Conservation (phyloP, 2,888 invertebrate species). For the Lasioglossum zephyrum region DNA sequence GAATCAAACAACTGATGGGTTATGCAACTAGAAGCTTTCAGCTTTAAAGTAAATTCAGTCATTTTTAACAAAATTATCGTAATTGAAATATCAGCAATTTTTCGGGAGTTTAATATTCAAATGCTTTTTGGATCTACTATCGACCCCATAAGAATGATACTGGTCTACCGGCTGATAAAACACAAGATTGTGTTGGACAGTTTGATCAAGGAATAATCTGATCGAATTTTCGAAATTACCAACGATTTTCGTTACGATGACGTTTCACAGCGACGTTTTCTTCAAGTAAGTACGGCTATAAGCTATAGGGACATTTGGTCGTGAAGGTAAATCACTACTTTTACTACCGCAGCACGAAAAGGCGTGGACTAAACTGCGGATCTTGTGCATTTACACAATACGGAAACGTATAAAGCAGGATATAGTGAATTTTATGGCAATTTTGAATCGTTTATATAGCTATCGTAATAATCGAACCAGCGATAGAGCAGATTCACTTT, state of each 20-base stretch:
- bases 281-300: not conserved
- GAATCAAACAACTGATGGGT: no score
- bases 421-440: not conserved
- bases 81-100: no score
- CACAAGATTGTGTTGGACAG: not conserved
- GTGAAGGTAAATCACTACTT: not conserved
- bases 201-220: not conserved
- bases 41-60: no score
- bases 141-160: not conserved
- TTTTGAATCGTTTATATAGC: not conserved
- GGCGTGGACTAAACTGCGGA: not conserved
- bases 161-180: not conserved
- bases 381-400: not conserved
- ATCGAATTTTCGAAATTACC: not conserved
- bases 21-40: no score
- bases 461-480: not conserved
- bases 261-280: not conserved
- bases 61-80: no score
- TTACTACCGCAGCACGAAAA: not conserved
- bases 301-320: not conserved
- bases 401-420: not conserved
- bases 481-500: not conserved
- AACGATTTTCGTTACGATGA: constrained; percentile 1
- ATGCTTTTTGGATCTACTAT: not conserved
- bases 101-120: not conserved